phyloP scores from a whole-genome alignment of 2,888 invertebrate genomes.

The Sesia apiformis region DNA sequence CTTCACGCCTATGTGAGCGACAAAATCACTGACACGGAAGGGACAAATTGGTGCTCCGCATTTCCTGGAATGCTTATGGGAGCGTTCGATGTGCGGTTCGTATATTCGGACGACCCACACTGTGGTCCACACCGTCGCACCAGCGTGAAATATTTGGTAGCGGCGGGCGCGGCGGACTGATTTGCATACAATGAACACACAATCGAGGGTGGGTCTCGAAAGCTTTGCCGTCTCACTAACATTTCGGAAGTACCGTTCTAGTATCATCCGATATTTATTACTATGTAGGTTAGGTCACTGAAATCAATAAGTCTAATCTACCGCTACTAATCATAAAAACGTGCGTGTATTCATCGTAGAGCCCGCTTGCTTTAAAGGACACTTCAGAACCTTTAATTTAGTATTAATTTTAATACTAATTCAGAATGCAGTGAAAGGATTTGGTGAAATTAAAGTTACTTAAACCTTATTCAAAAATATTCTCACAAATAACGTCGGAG shows the following conservation, averaged over 20 bases:
- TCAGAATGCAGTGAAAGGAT: not conserved
- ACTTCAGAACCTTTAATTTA: too few species aligned
- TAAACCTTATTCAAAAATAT: not conserved
- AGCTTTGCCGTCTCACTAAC: constrained; percentile 42
- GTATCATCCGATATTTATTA: constrained; percentile 36
- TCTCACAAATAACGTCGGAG: not conserved
- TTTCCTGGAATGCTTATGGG: constrained; percentile 44
- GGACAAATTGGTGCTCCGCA: constrained; percentile 54
- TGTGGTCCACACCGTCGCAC: constrained; percentile 24
- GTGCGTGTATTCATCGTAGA: too few species aligned
- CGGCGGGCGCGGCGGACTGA: constrained; percentile 38
- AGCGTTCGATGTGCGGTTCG: constrained; percentile 28
- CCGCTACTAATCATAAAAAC: too few species aligned
- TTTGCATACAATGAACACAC: constrained; percentile 62
- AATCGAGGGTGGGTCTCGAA: constrained; percentile 50
- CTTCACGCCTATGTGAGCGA: constrained; percentile 14
- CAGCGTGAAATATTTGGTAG: constrained; percentile 56
- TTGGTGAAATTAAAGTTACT: not conserved
- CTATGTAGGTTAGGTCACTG: too few species aligned
- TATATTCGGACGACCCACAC: constrained; percentile 42
- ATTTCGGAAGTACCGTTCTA: constrained; percentile 61
- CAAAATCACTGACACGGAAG: constrained; percentile 52
- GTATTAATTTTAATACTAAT: not conserved
- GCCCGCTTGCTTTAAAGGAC: too few species aligned
- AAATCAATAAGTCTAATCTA: too few species aligned